phyloP scores from a whole-genome alignment of 2,113 vertebrate genomes.

The Centrocercus urophasianus region DNA sequence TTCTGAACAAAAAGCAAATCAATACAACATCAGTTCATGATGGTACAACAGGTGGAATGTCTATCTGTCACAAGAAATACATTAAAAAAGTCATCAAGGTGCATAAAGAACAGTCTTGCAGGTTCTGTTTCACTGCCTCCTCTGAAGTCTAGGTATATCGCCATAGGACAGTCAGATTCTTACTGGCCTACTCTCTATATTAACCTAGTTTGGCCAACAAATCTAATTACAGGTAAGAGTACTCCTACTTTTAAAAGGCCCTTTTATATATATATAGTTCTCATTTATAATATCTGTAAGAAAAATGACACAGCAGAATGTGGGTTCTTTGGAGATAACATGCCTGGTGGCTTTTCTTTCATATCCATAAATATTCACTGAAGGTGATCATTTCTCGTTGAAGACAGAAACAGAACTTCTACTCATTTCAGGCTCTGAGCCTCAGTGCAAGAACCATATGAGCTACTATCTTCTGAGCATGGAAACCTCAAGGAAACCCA shows the following conservation, averaged over 20 bases:
- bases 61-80: not conserved
- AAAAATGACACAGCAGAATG: conserved; percentile 48
- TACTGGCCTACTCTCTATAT: not conserved
- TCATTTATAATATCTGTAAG: conserved; percentile 28
- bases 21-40: not conserved
- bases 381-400: not conserved
- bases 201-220: not conserved
- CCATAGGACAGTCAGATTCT: not conserved
- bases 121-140: not conserved
- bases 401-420: conserved; percentile 15
- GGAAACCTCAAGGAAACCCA: not conserved
- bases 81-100: not conserved
- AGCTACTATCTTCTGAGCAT: not conserved
- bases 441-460: not conserved
- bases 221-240: not conserved
- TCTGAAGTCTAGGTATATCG: too few species aligned
- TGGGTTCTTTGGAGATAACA: conserved; percentile 34
- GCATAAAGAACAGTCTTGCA: not conserved
- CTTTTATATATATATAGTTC: conserved; percentile 5
- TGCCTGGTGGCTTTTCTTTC: conserved; percentile 26
- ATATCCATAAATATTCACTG: conserved; percentile 12
- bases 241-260: conserved; percentile 6
- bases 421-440: not conserved
- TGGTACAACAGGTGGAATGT: not conserved
- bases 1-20: not conserved